Percentiles rank a stretch among this genome's conserved stretches.
These are phyloP conservation scores for Phenganax marumi DNA, from an alignment of 92 coral and sea anemone species.

Conservation along the genomic window DNA sequence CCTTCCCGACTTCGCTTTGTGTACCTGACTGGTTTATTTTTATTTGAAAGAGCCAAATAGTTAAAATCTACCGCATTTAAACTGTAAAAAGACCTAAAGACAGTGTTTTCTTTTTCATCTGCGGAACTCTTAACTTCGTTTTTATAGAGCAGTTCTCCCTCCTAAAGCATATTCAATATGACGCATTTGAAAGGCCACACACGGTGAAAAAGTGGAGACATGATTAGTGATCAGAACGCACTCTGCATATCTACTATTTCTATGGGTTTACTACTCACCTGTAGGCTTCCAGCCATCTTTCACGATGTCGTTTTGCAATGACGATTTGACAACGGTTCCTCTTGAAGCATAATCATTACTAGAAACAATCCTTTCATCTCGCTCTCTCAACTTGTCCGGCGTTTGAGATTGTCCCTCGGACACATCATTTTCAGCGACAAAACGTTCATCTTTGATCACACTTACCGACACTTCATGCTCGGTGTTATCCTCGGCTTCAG, in stretches of 20 bases:
- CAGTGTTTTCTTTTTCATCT: too few species aligned
- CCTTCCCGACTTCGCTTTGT: too few species aligned
- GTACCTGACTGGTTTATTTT: too few species aligned
- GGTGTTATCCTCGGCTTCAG: not conserved
- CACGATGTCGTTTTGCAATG: slow-evolving; percentile 22
- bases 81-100: too few species aligned
- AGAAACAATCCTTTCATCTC: not conserved
- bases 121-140: too few species aligned
- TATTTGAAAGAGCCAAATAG: too few species aligned
- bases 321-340: slow-evolving; percentile 6
- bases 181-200: not conserved
- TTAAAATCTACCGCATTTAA: too few species aligned
- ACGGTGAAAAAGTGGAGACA: too few species aligned
- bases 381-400: not conserved
- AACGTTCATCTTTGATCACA: slow-evolving; percentile 1
- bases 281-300: slow-evolving; percentile 33
- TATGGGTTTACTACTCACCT: slow-evolving; percentile 15
- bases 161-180: too few species aligned
- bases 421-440: not conserved
- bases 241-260: not conserved
- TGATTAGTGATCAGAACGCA: too few species aligned
- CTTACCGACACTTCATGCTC: not conserved
- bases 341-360: not conserved
- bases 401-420: not conserved
- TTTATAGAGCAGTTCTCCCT: too few species aligned